Conservation (phyloP, 2,888 invertebrate species). For the Campopleginae sp. region DNA sequence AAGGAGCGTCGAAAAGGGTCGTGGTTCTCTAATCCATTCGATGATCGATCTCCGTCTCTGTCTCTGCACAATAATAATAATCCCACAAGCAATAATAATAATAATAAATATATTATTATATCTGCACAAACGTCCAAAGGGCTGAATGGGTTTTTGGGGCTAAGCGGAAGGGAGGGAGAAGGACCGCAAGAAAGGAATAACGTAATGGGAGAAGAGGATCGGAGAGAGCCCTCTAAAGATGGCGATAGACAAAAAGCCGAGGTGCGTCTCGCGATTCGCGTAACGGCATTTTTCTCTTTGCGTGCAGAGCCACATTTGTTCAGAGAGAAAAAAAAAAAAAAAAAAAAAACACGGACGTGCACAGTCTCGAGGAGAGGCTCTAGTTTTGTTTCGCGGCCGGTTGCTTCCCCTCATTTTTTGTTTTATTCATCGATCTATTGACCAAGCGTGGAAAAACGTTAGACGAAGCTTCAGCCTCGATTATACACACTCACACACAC, state of each 20-base stretch:
- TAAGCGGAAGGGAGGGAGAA: conserved; percentile 27
- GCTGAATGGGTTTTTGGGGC: conserved; percentile 28
- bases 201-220: conserved; percentile 55
- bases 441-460: conserved; percentile 40
- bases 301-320: conserved; percentile 25
- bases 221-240: conserved; percentile 7
- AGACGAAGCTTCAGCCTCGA: conserved; percentile 63
- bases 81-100: neutral
- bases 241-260: conserved; percentile 42
- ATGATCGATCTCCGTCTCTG: conserved; percentile 34
- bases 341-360: too few relatives aligned
- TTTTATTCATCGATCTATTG: conserved; percentile 60
- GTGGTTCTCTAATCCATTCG: conserved; percentile 41
- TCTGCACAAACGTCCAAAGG: neutral
- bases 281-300: conserved; percentile 59
- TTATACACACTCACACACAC: conserved; percentile 15
- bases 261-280: conserved; percentile 61
- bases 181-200: conserved; percentile 7
- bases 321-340: neutral
- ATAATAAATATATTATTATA: conserved; percentile 35
- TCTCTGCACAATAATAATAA: conserved; percentile 19
- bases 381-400: conserved; percentile 51
- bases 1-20: conserved; percentile 26
- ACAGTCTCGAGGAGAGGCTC: neutral
- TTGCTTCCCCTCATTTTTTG: conserved; percentile 46